Conservation (phyloP, 2,797 vertebrate species). For the Natrix natrix region DNA sequence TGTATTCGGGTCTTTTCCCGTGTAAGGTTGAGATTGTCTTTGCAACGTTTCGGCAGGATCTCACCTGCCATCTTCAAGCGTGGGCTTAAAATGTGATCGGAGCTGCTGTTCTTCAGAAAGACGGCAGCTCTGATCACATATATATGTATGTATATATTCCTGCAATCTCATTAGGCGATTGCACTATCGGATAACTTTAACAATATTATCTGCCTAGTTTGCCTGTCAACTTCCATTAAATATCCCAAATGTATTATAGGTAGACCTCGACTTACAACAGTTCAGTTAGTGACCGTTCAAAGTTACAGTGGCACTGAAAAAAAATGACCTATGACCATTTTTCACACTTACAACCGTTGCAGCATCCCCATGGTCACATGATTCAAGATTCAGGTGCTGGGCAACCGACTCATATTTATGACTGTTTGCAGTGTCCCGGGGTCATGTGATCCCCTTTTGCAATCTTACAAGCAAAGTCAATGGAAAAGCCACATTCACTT, state of each 20-base stretch:
- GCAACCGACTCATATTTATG: not conserved
- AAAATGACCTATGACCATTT: not conserved
- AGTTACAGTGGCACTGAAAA: not conserved
- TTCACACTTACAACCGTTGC: not conserved
- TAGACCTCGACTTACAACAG: not conserved
- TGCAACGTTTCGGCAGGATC: no score
- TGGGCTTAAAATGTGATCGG: no score
- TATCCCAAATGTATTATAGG: conserved; percentile 22
- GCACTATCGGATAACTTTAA: no score
- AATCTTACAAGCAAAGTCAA: not conserved
- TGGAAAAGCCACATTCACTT: not conserved
- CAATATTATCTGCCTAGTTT: no score
- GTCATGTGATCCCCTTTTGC: not conserved
- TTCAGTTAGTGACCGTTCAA: not conserved
- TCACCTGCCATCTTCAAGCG: no score
- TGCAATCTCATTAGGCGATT: no score
- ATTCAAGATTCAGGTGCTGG: not conserved
- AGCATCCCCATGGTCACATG: not conserved
- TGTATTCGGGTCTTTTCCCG: no score
- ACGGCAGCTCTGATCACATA: no score
- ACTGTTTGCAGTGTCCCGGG: not conserved
- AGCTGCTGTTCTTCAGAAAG: no score
- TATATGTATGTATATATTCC: no score
- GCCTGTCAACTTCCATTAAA: conserved; percentile 15
- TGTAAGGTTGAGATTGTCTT: no score